A percentile compares a stretch with the other conserved stretches of the same genome.
These are phyloP conservation scores for Zaprionus ornatus DNA, from an alignment of 1,140 invertebrate species.

Conservation along the genomic window DNA sequence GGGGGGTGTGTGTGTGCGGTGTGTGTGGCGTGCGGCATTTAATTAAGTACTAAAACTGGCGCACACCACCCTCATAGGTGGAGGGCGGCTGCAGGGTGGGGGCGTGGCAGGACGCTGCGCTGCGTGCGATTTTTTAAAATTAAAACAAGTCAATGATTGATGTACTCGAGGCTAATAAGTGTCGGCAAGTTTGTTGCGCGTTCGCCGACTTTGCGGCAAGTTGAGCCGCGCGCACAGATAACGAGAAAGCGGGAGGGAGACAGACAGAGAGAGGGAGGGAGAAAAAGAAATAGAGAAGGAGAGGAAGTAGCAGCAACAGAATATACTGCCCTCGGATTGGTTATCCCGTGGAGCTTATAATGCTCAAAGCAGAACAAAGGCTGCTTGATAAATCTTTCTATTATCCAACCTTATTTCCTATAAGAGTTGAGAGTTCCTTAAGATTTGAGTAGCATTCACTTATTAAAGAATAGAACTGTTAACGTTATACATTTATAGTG, in stretches of 20 bases:
- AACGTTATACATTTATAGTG: too few relatives aligned
- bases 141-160: constrained; percentile 79
- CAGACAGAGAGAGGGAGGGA: neutral
- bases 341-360: constrained; percentile 12
- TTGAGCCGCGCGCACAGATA: constrained; percentile 13
- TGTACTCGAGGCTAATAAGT: constrained; percentile 78
- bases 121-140: constrained; percentile 72
- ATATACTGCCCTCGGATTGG: constrained; percentile 20
- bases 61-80: constrained; percentile 3
- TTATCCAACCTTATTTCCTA: neutral
- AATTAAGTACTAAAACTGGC: constrained; percentile 69
- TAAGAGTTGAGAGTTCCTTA: too few relatives aligned
- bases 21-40: constrained; percentile 51
- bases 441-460: too few relatives aligned
- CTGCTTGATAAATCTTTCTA: neutral
- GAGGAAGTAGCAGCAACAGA: neutral
- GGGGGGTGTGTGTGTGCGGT: constrained; percentile 24
- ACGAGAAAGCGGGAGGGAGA: neutral
- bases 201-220: constrained; percentile 2
- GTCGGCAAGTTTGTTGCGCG: constrained; percentile 40
- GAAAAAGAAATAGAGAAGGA: neutral
- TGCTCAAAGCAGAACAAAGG: neutral
- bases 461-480: too few relatives aligned
- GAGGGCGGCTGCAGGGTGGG: neutral
- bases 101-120: constrained; percentile 2